Evolutionary conservation across 2,888 invertebrate species (phyloP).

Genomic region (Morpho deidamia): DNA sequence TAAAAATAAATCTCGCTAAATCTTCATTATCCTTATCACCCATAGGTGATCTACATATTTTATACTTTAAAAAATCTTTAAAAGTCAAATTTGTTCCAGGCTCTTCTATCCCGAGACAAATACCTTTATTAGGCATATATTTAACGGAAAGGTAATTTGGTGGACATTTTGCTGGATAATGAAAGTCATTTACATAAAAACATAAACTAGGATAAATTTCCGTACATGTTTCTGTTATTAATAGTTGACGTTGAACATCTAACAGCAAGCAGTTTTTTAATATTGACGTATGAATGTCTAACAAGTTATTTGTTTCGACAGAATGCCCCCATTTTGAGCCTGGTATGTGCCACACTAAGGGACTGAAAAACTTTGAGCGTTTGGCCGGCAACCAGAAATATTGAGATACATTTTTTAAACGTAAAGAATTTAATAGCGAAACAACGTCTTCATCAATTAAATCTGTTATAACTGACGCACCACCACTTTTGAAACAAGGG

Average conservation of each 20-base stretch:
- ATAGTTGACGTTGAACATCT: constrained; percentile 38
- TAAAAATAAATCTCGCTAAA: constrained; percentile 50
- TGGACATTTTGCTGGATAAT: constrained; percentile 55
- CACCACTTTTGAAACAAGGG: constrained; percentile 61
- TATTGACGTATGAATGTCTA: constrained; percentile 34
- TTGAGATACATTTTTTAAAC: constrained; percentile 34
- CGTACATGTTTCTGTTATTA: constrained; percentile 48
- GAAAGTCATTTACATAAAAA: constrained; percentile 53
- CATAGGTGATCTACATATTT: constrained; percentile 51
- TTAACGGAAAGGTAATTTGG: constrained; percentile 54
- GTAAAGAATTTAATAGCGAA: constrained; percentile 47
- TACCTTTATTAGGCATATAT: constrained; percentile 49
- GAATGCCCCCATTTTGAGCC: constrained; percentile 60
- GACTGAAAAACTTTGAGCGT: constrained; percentile 55
- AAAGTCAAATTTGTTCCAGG: constrained; percentile 40
- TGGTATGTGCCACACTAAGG: constrained; percentile 66
- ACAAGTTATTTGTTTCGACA: constrained; percentile 33
- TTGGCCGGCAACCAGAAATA: constrained; percentile 73
- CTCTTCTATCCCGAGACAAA: constrained; percentile 57
- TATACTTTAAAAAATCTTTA: constrained; percentile 38
- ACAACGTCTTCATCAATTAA: constrained; percentile 41
- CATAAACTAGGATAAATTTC: constrained; percentile 55
- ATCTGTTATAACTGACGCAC: constrained; percentile 57
- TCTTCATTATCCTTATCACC: constrained; percentile 32
- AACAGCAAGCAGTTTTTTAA: constrained; percentile 54